phyloP scores from a whole-genome alignment of 2,888 invertebrate species.

The Trachelus troglodyta region DNA sequence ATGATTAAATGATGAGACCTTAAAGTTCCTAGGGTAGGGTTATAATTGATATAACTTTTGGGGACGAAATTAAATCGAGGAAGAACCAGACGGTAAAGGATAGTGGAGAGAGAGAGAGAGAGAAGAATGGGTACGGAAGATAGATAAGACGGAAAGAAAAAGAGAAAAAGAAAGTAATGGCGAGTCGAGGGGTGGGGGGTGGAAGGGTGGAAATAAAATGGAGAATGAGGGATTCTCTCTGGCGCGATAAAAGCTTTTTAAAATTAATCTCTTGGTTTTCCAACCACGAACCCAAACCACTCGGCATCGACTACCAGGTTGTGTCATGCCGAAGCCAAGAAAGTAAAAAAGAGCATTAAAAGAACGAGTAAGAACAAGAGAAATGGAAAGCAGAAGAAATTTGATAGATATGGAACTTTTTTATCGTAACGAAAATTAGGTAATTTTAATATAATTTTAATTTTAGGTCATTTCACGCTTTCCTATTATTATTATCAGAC shows the following conservation, averaged over 20 bases:
- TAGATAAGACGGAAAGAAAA: not conserved
- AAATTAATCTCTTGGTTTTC: constrained; percentile 46
- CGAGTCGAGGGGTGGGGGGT: not conserved
- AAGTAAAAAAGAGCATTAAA: not conserved
- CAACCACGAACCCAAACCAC: not conserved
- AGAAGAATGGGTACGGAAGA: not conserved
- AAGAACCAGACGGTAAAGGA: not conserved
- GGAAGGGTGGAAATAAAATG: constrained; percentile 33
- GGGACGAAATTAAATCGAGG: not conserved
- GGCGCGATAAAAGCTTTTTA: constrained; percentile 40
- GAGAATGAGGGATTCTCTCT: constrained; percentile 22
- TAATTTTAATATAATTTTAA: not conserved
- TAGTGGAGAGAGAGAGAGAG: constrained; percentile 8
- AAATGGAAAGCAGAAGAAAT: not conserved
- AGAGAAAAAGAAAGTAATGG: not conserved
- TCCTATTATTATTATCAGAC: constrained; percentile 55
- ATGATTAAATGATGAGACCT: not conserved
- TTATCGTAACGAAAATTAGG: not conserved
- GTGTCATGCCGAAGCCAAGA: constrained; percentile 17
- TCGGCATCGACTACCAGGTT: not conserved
- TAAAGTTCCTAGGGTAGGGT: not conserved
- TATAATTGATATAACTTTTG: not conserved
- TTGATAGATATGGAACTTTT: not conserved
- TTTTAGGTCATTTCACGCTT: constrained; percentile 29
- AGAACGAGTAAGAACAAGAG: not conserved